phyloP scores from a whole-genome alignment of 2,113 vertebrate genomes.

The Miniopterus natalensis region DNA sequence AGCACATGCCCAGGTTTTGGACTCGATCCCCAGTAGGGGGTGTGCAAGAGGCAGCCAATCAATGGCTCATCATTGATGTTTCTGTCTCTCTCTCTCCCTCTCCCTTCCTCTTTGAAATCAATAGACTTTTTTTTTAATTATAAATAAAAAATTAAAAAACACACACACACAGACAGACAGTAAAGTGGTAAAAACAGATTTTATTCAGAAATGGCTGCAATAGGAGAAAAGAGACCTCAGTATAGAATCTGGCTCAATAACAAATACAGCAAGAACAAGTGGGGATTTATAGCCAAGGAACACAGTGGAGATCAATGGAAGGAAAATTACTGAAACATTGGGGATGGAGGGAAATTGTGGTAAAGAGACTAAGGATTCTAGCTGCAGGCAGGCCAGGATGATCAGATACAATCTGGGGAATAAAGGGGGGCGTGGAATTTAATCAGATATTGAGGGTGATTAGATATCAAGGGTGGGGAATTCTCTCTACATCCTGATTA shows the following conservation, averaged over 20 bases:
- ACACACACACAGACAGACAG: neutral
- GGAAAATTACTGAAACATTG: neutral
- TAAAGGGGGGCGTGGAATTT: neutral
- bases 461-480: neutral
- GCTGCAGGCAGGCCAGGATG: neutral
- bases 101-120: too few relatives aligned
- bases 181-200: constrained; percentile 13
- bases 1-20: too few relatives aligned
- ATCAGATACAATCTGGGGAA: neutral
- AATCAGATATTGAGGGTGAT: neutral
- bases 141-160: too few relatives aligned
- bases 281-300: neutral
- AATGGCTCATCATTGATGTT: too few relatives aligned
- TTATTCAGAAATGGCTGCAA: neutral
- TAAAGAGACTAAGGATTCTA: neutral
- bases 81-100: too few relatives aligned
- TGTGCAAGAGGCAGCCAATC: too few relatives aligned
- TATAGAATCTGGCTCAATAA: neutral
- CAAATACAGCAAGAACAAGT: neutral
- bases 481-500: neutral
- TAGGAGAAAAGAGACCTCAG: neutral
- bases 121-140: too few relatives aligned
- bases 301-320: neutral
- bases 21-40: too few relatives aligned
- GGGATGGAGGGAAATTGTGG: neutral